phyloP scores from a whole-genome alignment of 2,888 invertebrate genomes.

The Agonopterix subpropinquella region DNA sequence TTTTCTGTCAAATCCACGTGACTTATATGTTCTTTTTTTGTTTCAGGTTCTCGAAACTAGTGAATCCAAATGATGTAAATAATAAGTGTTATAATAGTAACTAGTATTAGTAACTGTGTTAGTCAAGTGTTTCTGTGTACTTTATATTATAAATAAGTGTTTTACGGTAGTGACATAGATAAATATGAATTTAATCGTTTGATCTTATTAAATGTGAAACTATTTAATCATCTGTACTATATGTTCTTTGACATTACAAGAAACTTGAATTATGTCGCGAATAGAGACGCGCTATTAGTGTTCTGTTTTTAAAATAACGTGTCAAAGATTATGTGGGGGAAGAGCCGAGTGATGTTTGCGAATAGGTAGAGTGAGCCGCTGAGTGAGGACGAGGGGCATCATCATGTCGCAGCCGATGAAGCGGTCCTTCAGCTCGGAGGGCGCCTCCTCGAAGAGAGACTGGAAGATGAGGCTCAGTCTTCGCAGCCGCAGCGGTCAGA shows the following conservation, averaged over 20 bases:
- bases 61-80: background rate
- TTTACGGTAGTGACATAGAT: too few relatives aligned
- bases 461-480: slow-evolving; percentile 86
- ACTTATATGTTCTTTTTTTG: slow-evolving; percentile 11
- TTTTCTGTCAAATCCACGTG: background rate
- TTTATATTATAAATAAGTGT: too few relatives aligned
- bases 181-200: too few relatives aligned
- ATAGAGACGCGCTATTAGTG: background rate
- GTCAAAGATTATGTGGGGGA: background rate
- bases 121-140: too few relatives aligned
- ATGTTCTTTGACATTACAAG: background rate
- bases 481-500: slow-evolving; percentile 80
- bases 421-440: slow-evolving; percentile 80
- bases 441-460: slow-evolving; percentile 75
- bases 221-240: too few relatives aligned
- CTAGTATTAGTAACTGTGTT: too few relatives aligned
- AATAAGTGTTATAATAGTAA: too few relatives aligned
- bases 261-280: background rate
- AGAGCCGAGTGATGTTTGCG: background rate
- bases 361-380: slow-evolving; percentile 14
- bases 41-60: slow-evolving; percentile 20
- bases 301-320: background rate
- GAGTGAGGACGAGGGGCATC: slow-evolving; percentile 10
- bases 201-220: too few relatives aligned
- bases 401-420: slow-evolving; percentile 73